Percentiles rank a stretch among this genome's conserved stretches.
Evolutionary conservation across 2,113 vertebrate genomes (phyloP).

Genomic region (Montifringilla adamsi): DNA sequence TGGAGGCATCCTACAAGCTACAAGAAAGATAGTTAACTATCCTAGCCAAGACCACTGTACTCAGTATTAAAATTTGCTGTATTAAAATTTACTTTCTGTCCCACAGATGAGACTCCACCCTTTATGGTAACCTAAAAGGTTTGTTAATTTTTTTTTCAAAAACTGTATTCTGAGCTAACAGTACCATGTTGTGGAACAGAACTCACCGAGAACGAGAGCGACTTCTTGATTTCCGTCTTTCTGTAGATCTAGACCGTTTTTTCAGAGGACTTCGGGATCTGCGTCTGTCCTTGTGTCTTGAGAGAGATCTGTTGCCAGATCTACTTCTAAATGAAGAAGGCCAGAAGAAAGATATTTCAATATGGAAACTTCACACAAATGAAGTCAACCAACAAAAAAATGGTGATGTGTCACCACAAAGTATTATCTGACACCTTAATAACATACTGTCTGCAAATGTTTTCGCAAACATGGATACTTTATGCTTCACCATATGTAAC

Average conservation of each 20-base stretch:
- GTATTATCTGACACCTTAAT: neutral
- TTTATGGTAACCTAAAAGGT: neutral
- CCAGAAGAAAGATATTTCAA: neutral
- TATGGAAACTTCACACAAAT: neutral
- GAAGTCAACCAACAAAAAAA: neutral
- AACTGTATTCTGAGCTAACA: neutral
- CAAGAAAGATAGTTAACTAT: neutral
- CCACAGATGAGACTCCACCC: neutral
- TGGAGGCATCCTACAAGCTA: neutral
- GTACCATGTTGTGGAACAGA: neutral
- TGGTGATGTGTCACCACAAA: neutral
- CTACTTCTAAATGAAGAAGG: slow-evolving; percentile 72
- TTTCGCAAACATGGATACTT: neutral
- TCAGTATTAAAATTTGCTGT: neutral
- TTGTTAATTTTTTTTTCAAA: neutral
- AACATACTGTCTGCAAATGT: neutral
- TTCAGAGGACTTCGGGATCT: slow-evolving; percentile 80
- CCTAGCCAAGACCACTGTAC: neutral
- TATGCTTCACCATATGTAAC: neutral
- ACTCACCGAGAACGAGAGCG: slow-evolving; percentile 81
- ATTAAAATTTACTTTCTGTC: neutral
- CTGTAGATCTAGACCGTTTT: slow-evolving; percentile 86
- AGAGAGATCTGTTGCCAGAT: slow-evolving; percentile 77
- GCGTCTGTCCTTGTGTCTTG: slow-evolving; percentile 77
- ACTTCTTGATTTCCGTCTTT: slow-evolving; percentile 81